phyloP scores from a whole-genome alignment of 2,797 vertebrate genomes.

The Amblyopsis hoosieri region DNA sequence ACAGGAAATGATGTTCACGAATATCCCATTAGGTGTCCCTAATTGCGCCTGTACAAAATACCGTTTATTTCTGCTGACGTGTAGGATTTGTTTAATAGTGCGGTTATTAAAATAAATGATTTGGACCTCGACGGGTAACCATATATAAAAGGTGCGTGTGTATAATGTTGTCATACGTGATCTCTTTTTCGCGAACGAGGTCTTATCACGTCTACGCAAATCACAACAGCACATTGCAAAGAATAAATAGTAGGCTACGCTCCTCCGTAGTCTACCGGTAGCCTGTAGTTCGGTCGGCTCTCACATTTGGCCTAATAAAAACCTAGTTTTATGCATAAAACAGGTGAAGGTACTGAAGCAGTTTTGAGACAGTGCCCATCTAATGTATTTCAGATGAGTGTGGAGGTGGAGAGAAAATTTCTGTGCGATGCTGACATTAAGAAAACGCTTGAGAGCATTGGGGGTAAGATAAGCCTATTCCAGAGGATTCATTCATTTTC shows the following conservation, averaged over 20 bases:
- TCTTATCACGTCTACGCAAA: neutral
- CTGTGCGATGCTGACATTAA: conserved; percentile 65
- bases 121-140: conserved; percentile 5
- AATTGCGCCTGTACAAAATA: conserved; percentile 64
- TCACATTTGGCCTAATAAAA: too few relatives aligned
- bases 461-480: conserved; percentile 55
- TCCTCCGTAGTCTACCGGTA: too few relatives aligned
- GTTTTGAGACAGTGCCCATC: neutral
- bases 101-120: conserved; percentile 6
- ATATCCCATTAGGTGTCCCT: conserved; percentile 57
- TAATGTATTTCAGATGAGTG: conserved; percentile 69
- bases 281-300: too few relatives aligned
- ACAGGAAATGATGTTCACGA: conserved; percentile 63
- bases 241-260: too few relatives aligned
- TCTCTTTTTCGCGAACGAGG: neutral
- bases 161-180: conserved; percentile 5
- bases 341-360: conserved; percentile 15
- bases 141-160: conserved; percentile 45
- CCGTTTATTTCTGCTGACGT: conserved; percentile 33
- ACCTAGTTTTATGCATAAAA: neutral
- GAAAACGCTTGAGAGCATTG: conserved; percentile 69
- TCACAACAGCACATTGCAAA: neutral
- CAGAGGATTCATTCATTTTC: conserved; percentile 6
- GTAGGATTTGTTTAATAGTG: neutral
- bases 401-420: conserved; percentile 85